A percentile compares a stretch with the other conserved stretches of the same genome.
phyloP scores from a whole-genome alignment of 37 sponge, comb jelly and placozoan genomes.

The Aphrocallistes beatrix region DNA sequence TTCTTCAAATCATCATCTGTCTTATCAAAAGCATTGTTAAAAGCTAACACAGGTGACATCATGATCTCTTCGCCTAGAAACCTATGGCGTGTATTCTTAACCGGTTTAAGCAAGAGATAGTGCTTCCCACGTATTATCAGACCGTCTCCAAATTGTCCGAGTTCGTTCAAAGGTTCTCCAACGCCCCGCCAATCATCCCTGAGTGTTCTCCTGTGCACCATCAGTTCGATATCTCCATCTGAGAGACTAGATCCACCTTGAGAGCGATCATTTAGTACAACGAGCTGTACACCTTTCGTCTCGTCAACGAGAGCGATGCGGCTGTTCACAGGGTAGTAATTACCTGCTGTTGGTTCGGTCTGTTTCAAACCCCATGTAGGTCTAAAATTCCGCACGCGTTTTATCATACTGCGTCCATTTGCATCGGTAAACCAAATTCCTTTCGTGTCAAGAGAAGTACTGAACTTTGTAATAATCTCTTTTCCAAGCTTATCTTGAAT shows the following conservation, averaged over 20 bases:
- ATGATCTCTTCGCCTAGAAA: conserved; percentile 39
- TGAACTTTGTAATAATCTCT: conserved; percentile 46
- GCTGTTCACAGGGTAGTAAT: conserved; percentile 60
- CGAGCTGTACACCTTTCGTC: conserved; percentile 26
- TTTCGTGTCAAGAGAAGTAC: conserved; percentile 25
- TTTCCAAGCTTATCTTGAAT: conserved; percentile 15
- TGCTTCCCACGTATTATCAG: conserved; percentile 66
- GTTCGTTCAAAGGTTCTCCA: conserved; percentile 79
- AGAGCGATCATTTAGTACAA: conserved; percentile 52
- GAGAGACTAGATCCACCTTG: conserved; percentile 44
- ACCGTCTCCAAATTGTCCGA: conserved; percentile 57
- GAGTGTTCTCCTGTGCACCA: conserved; percentile 8
- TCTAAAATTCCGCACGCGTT: conserved; percentile 25
- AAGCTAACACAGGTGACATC: conserved; percentile 16
- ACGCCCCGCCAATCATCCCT: conserved; percentile 21
- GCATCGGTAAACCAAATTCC: conserved; percentile 43
- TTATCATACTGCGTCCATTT: conserved; percentile 46
- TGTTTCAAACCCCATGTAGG: conserved; percentile 31
- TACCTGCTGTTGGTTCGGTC: conserved; percentile 41
- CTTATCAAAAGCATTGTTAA: background rate
- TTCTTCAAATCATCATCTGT: background rate
- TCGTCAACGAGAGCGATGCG: conserved; percentile 26
- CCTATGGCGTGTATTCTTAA: conserved; percentile 32
- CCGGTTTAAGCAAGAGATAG: conserved; percentile 26
- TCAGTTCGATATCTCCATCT: conserved; percentile 42